A percentile compares a stretch with the other conserved stretches of the same genome.
Evolutionary conservation across 2,113 vertebrate species (phyloP).

Genomic region (Ursus arctos): DNA sequence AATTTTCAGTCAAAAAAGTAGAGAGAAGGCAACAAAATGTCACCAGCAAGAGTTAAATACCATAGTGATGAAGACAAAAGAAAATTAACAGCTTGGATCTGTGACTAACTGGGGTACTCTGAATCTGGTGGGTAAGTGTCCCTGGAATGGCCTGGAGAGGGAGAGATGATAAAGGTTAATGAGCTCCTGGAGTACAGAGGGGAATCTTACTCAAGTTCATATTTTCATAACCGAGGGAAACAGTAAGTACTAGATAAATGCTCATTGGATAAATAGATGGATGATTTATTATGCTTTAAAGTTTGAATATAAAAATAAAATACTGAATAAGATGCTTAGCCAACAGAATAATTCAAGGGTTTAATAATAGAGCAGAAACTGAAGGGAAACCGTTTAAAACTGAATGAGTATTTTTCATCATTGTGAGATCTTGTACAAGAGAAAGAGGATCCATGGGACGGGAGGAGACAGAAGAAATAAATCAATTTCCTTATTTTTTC

Average conservation of each 20-base stretch:
- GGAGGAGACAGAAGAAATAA: background rate
- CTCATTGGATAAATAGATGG: background rate
- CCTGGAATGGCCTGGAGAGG: background rate
- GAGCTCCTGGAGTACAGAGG: background rate
- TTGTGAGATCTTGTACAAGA: background rate
- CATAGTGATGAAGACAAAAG: background rate
- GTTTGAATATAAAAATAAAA: conserved; percentile 42
- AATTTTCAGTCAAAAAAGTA: background rate
- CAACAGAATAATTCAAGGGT: background rate
- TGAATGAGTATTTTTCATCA: background rate
- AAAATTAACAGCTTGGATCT: background rate
- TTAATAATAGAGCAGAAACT: conserved; percentile 11
- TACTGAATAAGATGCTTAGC: background rate
- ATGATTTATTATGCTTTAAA: background rate
- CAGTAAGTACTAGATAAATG: background rate
- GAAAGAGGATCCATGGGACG: background rate
- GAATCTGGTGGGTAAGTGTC: background rate
- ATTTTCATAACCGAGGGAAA: background rate
- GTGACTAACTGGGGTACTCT: background rate
- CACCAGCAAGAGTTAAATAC: background rate
- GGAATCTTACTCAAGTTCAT: background rate
- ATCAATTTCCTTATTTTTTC: background rate
- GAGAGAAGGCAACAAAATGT: background rate
- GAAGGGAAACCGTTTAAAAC: conserved; percentile 56
- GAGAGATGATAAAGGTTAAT: background rate